Evolutionary conservation across 2,888 invertebrate genomes (phyloP).

Genomic region (Xestobium rufovillosum): DNA sequence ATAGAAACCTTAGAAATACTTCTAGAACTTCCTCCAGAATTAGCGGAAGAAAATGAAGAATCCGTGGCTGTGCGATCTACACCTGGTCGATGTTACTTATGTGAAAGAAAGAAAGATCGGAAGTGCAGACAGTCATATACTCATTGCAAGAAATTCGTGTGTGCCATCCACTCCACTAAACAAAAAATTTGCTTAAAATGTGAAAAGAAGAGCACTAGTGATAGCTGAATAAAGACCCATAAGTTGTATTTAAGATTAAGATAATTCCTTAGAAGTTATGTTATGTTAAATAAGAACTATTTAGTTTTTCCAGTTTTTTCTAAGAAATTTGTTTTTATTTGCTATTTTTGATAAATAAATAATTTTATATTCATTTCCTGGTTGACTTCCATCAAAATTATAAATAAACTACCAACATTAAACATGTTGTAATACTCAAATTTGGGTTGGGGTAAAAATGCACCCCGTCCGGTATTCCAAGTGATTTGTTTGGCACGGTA

Average conservation of each 20-base stretch:
- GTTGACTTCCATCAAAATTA: no score
- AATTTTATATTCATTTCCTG: no score
- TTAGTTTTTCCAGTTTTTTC: no score
- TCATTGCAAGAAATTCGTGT: conserved; percentile 1
- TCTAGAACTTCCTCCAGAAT: background rate
- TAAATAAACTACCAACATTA: background rate
- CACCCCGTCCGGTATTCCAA: conserved; percentile 2
- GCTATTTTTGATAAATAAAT: no score
- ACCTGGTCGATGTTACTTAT: conserved; percentile 1
- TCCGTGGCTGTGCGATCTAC: background rate
- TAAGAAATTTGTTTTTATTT: no score
- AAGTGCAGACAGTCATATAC: background rate
- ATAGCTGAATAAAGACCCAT: no score
- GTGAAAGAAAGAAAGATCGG: conserved; percentile 1
- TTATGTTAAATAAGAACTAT: no score
- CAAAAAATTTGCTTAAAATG: background rate
- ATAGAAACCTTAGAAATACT: background rate
- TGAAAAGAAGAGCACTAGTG: no score
- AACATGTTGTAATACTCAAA: no score
- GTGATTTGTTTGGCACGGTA: conserved; percentile 2
- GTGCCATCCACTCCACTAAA: background rate
- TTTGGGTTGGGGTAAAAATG: conserved; percentile 1
- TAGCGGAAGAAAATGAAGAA: background rate
- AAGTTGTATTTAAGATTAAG: no score
- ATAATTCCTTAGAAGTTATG: no score